Conservation (phyloP, 2,797 vertebrate genomes). For the Parauchenoglanis ngamensis region DNA sequence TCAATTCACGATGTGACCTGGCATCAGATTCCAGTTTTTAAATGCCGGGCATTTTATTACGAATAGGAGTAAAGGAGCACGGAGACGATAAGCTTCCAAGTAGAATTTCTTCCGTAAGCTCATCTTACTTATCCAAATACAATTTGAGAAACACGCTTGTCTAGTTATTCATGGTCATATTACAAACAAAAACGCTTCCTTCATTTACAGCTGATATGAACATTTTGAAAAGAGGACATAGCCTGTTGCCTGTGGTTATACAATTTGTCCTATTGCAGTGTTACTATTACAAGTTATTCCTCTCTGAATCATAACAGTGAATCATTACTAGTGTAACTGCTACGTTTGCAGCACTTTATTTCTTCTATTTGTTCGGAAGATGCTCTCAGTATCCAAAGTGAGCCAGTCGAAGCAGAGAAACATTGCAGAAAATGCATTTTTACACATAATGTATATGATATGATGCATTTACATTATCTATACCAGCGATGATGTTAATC, state of each 20-base stretch:
- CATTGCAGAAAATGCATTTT: background rate
- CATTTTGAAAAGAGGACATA: background rate
- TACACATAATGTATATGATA: too few relatives aligned
- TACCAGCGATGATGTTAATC: background rate
- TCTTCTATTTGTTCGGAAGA: background rate
- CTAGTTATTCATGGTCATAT: background rate
- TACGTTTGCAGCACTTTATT: background rate
- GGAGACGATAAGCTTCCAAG: background rate
- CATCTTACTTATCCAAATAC: background rate
- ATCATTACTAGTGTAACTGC: background rate
- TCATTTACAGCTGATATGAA: background rate
- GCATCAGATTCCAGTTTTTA: background rate
- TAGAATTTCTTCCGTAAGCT: background rate
- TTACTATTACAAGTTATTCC: background rate
- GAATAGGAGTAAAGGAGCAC: background rate
- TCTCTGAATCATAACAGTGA: background rate
- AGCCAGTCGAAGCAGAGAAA: background rate
- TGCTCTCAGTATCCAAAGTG: background rate
- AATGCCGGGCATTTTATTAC: background rate
- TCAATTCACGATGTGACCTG: background rate
- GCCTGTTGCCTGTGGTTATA: background rate
- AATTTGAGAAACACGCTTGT: background rate
- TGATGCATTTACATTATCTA: background rate
- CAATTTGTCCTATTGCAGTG: background rate
- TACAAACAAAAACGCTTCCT: background rate